Conservation (phyloP, 2,797 vertebrate species). For the Micrastur ruficollis region DNA sequence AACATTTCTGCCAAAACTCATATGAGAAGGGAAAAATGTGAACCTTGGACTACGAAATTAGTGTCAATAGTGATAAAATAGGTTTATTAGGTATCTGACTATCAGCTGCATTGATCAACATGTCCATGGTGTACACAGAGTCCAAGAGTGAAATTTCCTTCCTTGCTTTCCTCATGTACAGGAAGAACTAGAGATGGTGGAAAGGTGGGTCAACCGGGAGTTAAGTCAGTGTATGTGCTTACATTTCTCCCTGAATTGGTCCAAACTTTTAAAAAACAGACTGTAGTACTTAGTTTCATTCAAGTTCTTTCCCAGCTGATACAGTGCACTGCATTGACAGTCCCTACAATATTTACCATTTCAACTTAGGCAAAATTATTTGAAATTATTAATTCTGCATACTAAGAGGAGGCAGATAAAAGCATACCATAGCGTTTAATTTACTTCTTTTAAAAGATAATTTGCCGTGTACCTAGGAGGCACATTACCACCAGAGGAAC, state of each 20-base stretch:
- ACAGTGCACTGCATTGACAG: background rate
- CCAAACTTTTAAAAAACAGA: background rate
- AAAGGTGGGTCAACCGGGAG: background rate
- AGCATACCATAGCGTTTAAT: background rate
- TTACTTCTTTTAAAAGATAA: background rate
- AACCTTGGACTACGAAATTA: background rate
- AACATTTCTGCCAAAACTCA: background rate
- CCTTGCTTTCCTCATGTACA: background rate
- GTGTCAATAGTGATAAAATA: background rate
- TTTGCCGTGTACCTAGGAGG: background rate
- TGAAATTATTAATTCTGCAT: background rate
- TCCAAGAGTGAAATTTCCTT: background rate
- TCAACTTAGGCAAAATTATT: background rate
- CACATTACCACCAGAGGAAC: background rate
- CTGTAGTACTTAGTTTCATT: background rate
- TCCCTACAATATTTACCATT: background rate
- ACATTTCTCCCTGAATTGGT: background rate
- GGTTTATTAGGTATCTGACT: background rate
- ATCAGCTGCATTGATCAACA: background rate
- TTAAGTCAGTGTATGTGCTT: background rate
- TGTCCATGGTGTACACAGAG: background rate
- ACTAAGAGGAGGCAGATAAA: background rate
- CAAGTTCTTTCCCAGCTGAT: background rate
- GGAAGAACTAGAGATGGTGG: background rate
- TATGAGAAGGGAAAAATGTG: background rate